Evolutionary conservation across 2,888 invertebrate species (phyloP), one percentile per base, ranked within the genome.

Genomic region (Perithous albicinctus): DNA sequence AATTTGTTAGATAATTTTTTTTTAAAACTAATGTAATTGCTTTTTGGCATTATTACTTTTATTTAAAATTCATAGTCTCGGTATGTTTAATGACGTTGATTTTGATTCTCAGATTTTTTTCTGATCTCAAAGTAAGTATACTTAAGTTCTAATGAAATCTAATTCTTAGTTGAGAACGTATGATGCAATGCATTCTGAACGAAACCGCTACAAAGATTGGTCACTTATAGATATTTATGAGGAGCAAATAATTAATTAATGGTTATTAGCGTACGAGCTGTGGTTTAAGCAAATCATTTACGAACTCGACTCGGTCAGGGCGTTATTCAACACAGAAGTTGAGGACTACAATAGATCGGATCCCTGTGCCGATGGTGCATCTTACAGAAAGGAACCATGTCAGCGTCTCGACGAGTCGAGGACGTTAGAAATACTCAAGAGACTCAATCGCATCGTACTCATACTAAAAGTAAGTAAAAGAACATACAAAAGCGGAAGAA

Each of bases 271-370:
- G 0, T 99, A 99, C 93, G 99, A 99, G 93, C 94, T 99, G 3
- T 99, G 99, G 99, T 99, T 99, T 94, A 99, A 99, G 93, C 99
- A 99, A 94, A 98, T 99, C 66, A 97, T 99, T 83, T 99, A 96
- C 93, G 99, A 99, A 90, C 94, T 99, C 90, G 99, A 99, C 92
- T 99, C 98, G 0, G 96, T 99, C 32, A 94, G 98, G 51, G 93
- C 95, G 1, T 94, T 98, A 73, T 96, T 99, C 89, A 95, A 95
- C 84, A 67, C 83, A 54, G 86, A 69, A 80, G 85, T 59, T 29
- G 84, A 85, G 74, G 78, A 78, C 70, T 82, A 85, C 79, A 85
- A 86, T 18, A 82, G 85, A 23, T 73, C 83, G 54, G 87, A 87
- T 61, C 74, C 46, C 61, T 82, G 56, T 43, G 79, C 48, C 48